Conservation (phyloP, 2,888 invertebrate species). For the Pheosia gnoma region DNA sequence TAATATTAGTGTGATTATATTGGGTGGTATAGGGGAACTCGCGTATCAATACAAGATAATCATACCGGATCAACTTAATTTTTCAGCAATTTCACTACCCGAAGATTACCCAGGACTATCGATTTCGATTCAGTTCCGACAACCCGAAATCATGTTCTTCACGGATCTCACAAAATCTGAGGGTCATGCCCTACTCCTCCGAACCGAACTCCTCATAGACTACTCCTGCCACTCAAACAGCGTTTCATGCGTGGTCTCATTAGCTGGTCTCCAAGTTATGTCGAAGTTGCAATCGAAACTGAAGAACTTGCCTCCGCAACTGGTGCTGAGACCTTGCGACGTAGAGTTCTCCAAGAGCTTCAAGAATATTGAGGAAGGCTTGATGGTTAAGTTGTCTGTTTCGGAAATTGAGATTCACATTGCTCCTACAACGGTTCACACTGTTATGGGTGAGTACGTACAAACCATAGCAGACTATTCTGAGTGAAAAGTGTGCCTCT, state of each 20-base stretch:
- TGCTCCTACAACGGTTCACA: slow-evolving; percentile 89
- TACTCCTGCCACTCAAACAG: slow-evolving; percentile 87
- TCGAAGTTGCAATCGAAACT: slow-evolving; percentile 84
- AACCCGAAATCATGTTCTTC: slow-evolving; percentile 91
- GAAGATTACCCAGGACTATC: slow-evolving; percentile 84
- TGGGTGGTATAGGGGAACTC: no score
- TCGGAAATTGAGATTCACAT: slow-evolving; percentile 89
- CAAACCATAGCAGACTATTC: neutral
- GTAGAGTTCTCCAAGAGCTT: slow-evolving; percentile 87
- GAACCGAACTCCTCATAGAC: slow-evolving; percentile 88
- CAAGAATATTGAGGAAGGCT: slow-evolving; percentile 86
- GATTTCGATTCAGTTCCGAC: slow-evolving; percentile 88
- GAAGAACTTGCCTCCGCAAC: slow-evolving; percentile 81
- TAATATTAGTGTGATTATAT: no score
- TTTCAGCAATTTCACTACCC: slow-evolving; percentile 75
- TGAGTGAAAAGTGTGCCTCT: no score
- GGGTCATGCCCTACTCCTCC: slow-evolving; percentile 86
- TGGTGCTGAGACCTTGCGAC: slow-evolving; percentile 88
- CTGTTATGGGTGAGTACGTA: slow-evolving; percentile 83
- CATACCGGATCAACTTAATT: neutral
- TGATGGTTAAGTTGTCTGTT: slow-evolving; percentile 86
- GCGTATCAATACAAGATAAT: no score
- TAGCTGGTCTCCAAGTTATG: slow-evolving; percentile 73
- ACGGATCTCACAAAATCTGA: slow-evolving; percentile 86
- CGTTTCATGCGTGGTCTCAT: slow-evolving; percentile 83